Percentiles rank a stretch among this genome's conserved stretches.
These are phyloP conservation scores for Drosophila pseudotakahashii DNA, from an alignment of 2,888 invertebrate genomes.

Conservation along the genomic window DNA sequence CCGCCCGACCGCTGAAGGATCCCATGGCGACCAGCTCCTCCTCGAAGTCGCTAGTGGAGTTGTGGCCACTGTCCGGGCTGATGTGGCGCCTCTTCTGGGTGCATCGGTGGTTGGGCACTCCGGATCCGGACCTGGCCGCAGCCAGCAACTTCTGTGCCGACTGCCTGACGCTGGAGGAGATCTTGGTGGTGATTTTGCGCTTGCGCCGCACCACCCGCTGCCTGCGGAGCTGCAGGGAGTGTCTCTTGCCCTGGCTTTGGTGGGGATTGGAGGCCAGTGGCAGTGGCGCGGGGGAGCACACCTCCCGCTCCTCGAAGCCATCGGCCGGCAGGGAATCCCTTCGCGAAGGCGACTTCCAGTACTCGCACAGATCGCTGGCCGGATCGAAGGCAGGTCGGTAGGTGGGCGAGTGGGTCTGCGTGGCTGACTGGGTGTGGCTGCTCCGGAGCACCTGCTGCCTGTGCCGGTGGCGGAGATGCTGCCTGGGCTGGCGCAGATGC, in stretches of 20 bases:
- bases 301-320: constrained; percentile 80
- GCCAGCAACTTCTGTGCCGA: constrained; percentile 79
- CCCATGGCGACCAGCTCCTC: constrained; percentile 28
- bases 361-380: constrained; percentile 83
- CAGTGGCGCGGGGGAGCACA: constrained; percentile 65
- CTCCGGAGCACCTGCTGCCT: constrained; percentile 16
- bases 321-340: constrained; percentile 19
- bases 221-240: constrained; percentile 64
- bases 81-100: constrained; percentile 59
- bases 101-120: constrained; percentile 57
- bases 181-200: constrained; percentile 65
- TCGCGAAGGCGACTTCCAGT: constrained; percentile 75
- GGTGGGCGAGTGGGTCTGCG: constrained; percentile 76
- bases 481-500: constrained; percentile 8
- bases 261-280: not conserved
- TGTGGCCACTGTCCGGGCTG: constrained; percentile 84
- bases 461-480: constrained; percentile 23
- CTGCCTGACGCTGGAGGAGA: constrained; percentile 72
- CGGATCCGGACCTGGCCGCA: constrained; percentile 35
- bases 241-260: constrained; percentile 20
- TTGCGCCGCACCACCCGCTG: constrained; percentile 82
- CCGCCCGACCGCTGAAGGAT: constrained; percentile 18
- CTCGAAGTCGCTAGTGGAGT: constrained; percentile 78
- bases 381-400: constrained; percentile 84
- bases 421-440: not conserved